Evolutionary conservation across 2,888 invertebrate genomes (phyloP), one percentile per base, ranked within the genome.

Genomic region (Folsomia candida): DNA sequence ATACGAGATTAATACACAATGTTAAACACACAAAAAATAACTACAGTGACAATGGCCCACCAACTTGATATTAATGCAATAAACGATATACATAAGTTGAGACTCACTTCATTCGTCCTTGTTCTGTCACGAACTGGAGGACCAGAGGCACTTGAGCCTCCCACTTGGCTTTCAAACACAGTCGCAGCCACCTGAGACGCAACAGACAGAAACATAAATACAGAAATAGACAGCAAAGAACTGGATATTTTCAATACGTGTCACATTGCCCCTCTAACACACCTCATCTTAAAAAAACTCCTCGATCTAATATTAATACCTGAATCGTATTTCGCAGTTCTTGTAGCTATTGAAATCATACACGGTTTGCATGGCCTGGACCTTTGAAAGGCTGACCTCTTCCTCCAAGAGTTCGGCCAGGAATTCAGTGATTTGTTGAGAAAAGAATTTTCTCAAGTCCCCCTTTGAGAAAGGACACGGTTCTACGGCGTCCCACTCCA

Each of bases 61-160:
- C n/a, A n/a, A n/a, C n/a, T n/a, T n/a, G n/a, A n/a, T n/a, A n/a
- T n/a, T n/a, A n/a, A n/a, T n/a, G n/a, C n/a, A n/a, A n/a, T n/a
- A n/a, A n/a, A n/a, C n/a, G n/a, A n/a, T n/a, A n/a, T n/a, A n/a
- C n/a, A n/a, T n/a, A n/a, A n/a, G n/a, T 89, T n/a, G n/a, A n/a
- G n/a, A n/a, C n/a, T n/a, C n/a, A 97, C 83, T 97, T 97, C 92
- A 96, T 92, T 68, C 97, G 87, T 47, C 96, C 96, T 81, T 92
- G 90, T 22, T 88, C 87, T 78, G 91, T 92, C 9, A 93, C 88
- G 85, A 96, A 95, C 24, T 87, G 82, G 68, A 96, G 85, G 1
- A 90, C 90, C 20, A 87, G 86, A 1, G 86, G 84, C 47, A 96
- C 84, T 80, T 88, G 88, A 0, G 87, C 85, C 27, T 86, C 84